phyloP scores from a whole-genome alignment of 2,113 vertebrate genomes.

The Grus americana region DNA sequence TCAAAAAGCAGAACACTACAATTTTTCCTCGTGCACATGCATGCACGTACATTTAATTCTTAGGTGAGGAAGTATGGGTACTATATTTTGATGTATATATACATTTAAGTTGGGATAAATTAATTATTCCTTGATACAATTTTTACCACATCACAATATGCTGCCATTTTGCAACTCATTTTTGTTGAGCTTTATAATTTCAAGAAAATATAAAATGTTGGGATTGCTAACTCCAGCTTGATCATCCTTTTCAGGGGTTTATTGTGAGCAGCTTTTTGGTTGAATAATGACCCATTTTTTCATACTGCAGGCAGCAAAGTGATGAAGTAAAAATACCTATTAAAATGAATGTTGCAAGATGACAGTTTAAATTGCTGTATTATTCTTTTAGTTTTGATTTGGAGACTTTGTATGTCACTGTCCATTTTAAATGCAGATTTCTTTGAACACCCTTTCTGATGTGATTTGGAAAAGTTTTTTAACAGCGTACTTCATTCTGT shows the following conservation, averaged over 20 bases:
- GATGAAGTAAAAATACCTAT: slow-evolving; percentile 18
- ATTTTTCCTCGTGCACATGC: neutral
- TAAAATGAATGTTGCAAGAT: slow-evolving; percentile 24
- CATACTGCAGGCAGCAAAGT: neutral
- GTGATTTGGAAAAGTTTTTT: slow-evolving; percentile 15
- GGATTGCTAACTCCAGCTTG: neutral
- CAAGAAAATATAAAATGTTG: slow-evolving; percentile 21
- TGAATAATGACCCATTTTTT: slow-evolving; percentile 22
- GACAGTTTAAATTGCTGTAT: slow-evolving; percentile 13
- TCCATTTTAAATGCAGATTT: slow-evolving; percentile 30
- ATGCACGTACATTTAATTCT: neutral
- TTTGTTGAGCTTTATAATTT: slow-evolving; percentile 31
- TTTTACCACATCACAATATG: slow-evolving; percentile 42
- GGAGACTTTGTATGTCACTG: neutral
- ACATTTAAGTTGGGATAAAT: slow-evolving; percentile 2
- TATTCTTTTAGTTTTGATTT: slow-evolving; percentile 31
- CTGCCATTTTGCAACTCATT: slow-evolving; percentile 52
- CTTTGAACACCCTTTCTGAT: slow-evolving; percentile 22
- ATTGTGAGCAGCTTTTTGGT: slow-evolving; percentile 30
- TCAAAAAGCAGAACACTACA: neutral
- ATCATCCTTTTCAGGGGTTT: slow-evolving; percentile 51
- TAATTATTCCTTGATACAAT: neutral
- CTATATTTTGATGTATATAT: neutral
- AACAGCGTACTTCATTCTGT: neutral
- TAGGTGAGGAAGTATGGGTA: neutral